Conservation (phyloP, 2,797 vertebrate genomes). For the Podarcis siculus region DNA sequence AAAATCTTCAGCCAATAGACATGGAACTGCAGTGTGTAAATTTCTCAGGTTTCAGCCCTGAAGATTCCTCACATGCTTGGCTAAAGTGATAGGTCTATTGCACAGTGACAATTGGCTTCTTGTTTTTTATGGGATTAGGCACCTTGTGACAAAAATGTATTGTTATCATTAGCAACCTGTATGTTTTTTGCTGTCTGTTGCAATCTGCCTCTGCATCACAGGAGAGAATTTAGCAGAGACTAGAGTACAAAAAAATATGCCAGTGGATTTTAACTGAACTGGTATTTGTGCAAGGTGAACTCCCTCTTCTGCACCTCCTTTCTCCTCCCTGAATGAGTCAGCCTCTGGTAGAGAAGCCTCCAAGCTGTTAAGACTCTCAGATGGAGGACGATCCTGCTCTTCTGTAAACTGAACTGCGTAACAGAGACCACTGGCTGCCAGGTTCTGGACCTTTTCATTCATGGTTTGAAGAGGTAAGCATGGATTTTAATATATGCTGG, state of each 20-base stretch:
- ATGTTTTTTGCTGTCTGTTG: not conserved
- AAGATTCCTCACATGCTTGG: not conserved
- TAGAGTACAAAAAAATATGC: not conserved
- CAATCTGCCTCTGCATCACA: not conserved
- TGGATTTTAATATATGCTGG: constrained; percentile 3
- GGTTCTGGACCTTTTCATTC: constrained; percentile 6
- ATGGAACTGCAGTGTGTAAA: not conserved
- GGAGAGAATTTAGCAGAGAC: not conserved
- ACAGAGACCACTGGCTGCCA: constrained; percentile 37
- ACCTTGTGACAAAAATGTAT: not conserved
- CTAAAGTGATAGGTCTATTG: not conserved
- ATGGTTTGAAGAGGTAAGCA: constrained; percentile 69
- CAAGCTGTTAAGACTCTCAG: constrained; percentile 63
- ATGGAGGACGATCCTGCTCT: constrained; percentile 54
- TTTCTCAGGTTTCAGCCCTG: not conserved
- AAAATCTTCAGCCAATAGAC: not conserved
- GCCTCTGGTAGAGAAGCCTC: constrained; percentile 64
- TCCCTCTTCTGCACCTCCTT: constrained; percentile 81
- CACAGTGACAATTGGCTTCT: not conserved
- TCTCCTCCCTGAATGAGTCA: constrained; percentile 81
- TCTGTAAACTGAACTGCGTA: constrained; percentile 43
- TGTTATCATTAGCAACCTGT: no score
- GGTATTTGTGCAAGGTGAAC: constrained; percentile 79
- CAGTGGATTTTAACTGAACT: constrained; percentile 47
- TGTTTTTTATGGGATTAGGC: not conserved